These are phyloP conservation scores for Thripadectes ignobilis DNA, from an alignment of 2,797 vertebrate genomes.

Conservation along the genomic window DNA sequence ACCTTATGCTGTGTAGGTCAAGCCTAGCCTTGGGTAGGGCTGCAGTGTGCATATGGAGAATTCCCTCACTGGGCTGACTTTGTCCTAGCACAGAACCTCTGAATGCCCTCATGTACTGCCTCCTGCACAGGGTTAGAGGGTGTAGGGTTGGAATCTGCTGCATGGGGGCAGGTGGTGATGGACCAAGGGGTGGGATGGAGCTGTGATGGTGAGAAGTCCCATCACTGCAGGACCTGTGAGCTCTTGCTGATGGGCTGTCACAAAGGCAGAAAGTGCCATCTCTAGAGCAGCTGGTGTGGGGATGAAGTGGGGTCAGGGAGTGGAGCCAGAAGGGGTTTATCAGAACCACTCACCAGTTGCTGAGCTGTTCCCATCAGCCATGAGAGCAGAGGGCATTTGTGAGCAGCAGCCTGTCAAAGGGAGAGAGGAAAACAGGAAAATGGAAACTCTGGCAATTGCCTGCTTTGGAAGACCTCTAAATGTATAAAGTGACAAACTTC, in stretches of 20 bases:
- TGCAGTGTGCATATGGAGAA: not conserved
- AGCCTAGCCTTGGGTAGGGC: not conserved
- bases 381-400: not conserved
- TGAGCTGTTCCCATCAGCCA: accelerated
- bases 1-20: not conserved
- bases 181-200: not conserved
- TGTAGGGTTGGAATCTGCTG: not conserved
- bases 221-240: not conserved
- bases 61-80: not conserved
- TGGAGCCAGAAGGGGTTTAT: not conserved
- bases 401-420: not conserved
- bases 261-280: not conserved
- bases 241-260: not conserved
- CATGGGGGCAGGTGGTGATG: not conserved
- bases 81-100: not conserved
- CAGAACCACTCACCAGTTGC: not conserved
- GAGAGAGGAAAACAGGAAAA: not conserved
- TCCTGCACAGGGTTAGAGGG: not conserved
- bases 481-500: not conserved
- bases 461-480: not conserved
- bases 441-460: not conserved
- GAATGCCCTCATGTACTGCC: not conserved
- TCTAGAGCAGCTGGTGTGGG: not conserved
- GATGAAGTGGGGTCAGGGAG: not conserved
- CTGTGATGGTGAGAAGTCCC: not conserved